Conservation (phyloP, 2,113 vertebrate genomes). For the Corythaixoides concolor region DNA sequence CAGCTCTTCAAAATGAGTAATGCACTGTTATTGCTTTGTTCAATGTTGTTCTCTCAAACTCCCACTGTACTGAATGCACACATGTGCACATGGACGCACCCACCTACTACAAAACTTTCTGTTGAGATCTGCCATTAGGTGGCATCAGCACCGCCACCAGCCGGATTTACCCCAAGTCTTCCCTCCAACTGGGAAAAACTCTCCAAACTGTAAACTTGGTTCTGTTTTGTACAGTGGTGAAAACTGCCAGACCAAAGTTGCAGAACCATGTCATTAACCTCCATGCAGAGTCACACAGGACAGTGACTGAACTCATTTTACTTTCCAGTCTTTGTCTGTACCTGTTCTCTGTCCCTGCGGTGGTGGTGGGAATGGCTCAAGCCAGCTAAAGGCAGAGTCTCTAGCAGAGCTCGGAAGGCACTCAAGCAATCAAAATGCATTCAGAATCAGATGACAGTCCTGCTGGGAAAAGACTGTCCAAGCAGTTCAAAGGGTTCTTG, state of each 20-base stretch:
- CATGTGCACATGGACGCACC: accelerated
- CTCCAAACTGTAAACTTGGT: neutral
- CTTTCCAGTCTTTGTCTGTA: accelerated
- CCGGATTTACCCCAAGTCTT: neutral
- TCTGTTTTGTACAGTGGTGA: neutral
- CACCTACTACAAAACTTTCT: neutral
- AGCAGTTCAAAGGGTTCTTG: neutral
- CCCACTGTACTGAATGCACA: neutral
- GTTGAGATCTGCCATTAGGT: neutral
- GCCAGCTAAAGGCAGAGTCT: neutral
- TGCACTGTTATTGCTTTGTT: neutral
- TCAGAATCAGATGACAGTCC: neutral
- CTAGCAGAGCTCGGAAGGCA: neutral
- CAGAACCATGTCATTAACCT: neutral
- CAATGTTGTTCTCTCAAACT: neutral
- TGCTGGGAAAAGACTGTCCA: neutral
- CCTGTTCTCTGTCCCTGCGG: neutral
- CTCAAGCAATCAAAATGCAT: neutral
- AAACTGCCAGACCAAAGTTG: neutral
- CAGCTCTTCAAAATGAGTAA: neutral
- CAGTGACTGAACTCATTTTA: neutral
- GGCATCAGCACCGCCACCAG: neutral
- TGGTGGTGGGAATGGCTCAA: neutral
- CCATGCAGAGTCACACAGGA: neutral
- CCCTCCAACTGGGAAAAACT: neutral